A percentile compares a stretch with the other conserved stretches of the same genome.
phyloP scores from a whole-genome alignment of 2,888 invertebrate genomes.

The Spisula subtruncata region DNA sequence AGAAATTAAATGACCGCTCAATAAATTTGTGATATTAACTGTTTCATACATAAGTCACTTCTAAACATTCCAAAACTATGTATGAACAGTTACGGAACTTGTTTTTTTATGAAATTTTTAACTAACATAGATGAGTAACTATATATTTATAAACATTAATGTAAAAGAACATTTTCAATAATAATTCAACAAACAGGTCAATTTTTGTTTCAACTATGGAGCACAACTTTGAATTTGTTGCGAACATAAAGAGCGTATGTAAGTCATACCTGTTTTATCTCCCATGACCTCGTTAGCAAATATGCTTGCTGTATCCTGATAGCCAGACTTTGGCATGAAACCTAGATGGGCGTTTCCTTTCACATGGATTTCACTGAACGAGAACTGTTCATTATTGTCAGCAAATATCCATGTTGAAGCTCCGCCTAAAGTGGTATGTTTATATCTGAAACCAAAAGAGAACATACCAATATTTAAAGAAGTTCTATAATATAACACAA shows the following conservation, averaged over 20 bases:
- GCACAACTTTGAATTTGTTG: background rate
- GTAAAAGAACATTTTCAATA: too few relatives aligned
- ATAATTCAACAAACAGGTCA: too few relatives aligned
- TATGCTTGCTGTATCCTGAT: conserved; percentile 57
- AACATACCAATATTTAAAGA: background rate
- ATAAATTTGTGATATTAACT: too few relatives aligned
- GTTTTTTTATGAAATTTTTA: too few relatives aligned
- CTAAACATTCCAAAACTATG: too few relatives aligned
- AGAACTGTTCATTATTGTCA: conserved; percentile 60
- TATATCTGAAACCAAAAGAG: conserved; percentile 66
- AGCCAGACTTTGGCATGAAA: conserved; percentile 67
- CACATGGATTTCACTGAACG: conserved; percentile 77
- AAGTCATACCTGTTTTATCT: conserved; percentile 78
- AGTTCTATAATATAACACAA: too few relatives aligned
- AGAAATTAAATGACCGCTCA: too few relatives aligned
- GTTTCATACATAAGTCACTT: too few relatives aligned
- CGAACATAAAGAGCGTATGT: background rate
- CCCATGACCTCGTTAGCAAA: conserved; percentile 71
- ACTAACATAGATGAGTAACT: too few relatives aligned
- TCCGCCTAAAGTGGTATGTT: conserved; percentile 71
- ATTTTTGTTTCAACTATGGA: too few relatives aligned
- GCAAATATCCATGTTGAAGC: conserved; percentile 77
- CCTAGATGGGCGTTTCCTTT: conserved; percentile 77
- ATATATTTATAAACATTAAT: too few relatives aligned
- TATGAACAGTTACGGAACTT: too few relatives aligned